Conservation (phyloP, 2,888 invertebrate genomes). For the Poecilus cupreus region DNA sequence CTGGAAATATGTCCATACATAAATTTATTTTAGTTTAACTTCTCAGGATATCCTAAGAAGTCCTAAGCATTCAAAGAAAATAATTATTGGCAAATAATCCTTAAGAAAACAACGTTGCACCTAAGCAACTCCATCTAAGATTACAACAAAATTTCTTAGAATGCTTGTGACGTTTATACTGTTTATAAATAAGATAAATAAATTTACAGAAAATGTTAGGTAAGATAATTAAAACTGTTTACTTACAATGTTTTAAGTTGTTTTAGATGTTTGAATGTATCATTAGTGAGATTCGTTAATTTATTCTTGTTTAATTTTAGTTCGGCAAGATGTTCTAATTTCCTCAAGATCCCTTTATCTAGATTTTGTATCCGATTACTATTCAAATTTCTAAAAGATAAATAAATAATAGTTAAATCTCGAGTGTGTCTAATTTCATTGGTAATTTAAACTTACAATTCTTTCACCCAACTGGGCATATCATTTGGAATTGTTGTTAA, state of each 20-base stretch:
- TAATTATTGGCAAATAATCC: not conserved
- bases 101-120: not conserved
- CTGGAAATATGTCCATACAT: slow-evolving; percentile 71
- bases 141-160: slow-evolving; percentile 53
- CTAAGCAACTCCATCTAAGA: not conserved
- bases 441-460: slow-evolving; percentile 77
- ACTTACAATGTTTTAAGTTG: slow-evolving; percentile 84
- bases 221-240: slow-evolving; percentile 46
- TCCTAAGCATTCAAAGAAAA: not conserved
- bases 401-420: slow-evolving; percentile 32
- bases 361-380: slow-evolving; percentile 84
- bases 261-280: slow-evolving; percentile 82
- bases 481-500: slow-evolving; percentile 81
- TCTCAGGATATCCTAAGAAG: no score
- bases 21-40: no score
- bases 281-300: slow-evolving; percentile 81
- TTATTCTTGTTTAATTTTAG: slow-evolving; percentile 89
- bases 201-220: not conserved
- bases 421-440: slow-evolving; percentile 24
- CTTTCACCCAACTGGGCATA: slow-evolving; percentile 85
- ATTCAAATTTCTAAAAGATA: slow-evolving; percentile 77
- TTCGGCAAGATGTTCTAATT: slow-evolving; percentile 81
- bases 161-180: slow-evolving; percentile 16
- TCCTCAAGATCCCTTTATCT: slow-evolving; percentile 82
- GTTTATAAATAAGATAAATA: not conserved